These are phyloP conservation scores for Microtus obscurus DNA, from an alignment of 2,797 vertebrate genomes.

Conservation along the genomic window DNA sequence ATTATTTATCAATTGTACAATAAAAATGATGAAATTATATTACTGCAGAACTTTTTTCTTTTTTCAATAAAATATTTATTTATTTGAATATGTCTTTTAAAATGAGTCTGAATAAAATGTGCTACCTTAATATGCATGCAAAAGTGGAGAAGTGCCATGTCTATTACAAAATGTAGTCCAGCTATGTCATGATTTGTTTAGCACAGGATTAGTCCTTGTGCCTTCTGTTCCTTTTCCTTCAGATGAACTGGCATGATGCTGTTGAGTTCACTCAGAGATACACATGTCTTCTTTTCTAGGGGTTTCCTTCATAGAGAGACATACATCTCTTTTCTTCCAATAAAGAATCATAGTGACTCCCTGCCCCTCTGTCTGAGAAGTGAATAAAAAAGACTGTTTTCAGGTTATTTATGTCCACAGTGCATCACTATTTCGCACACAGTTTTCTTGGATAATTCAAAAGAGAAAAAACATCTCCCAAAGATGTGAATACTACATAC, in stretches of 20 bases:
- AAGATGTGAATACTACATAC: background rate
- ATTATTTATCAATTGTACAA: constrained; percentile 57
- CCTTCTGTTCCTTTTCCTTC: constrained; percentile 59
- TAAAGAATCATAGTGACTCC: background rate
- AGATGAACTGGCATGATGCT: constrained; percentile 43
- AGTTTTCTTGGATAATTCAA: background rate
- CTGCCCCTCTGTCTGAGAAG: background rate
- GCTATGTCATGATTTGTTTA: constrained; percentile 25
- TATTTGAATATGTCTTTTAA: constrained; percentile 55
- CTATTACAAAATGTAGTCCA: constrained; percentile 45
- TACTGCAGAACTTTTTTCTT: constrained; percentile 25
- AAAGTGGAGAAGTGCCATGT: background rate
- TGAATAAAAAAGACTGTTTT: constrained; percentile 26
- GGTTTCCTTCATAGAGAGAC: background rate
- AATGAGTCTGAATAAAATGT: constrained; percentile 55
- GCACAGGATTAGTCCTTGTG: constrained; percentile 24
- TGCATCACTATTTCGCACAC: background rate
- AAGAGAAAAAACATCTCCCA: background rate
- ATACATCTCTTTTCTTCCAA: background rate
- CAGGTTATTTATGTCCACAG: background rate
- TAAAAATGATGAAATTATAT: constrained; percentile 46
- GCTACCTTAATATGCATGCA: background rate
- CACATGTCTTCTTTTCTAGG: background rate
- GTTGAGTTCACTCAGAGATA: constrained; percentile 10
- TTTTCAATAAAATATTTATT: constrained; percentile 55